phyloP scores from a whole-genome alignment of 2,797 vertebrate species.

The Peromyscus eremicus region DNA sequence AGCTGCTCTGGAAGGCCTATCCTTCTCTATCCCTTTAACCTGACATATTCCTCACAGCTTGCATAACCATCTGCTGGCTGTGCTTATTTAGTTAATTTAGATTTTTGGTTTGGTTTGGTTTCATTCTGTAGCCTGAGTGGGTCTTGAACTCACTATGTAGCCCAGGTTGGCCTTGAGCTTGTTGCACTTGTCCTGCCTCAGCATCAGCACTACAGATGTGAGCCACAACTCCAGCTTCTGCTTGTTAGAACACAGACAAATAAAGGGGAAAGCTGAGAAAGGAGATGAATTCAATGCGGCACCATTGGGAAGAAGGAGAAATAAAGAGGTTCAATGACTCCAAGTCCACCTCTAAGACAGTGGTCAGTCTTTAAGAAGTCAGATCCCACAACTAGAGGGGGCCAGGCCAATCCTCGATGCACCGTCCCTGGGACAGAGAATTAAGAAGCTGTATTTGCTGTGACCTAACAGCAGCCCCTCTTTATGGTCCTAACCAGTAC shows the following conservation, averaged over 20 bases:
- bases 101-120: background rate
- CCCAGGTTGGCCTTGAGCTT: background rate
- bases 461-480: background rate
- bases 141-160: background rate
- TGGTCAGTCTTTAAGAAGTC: background rate
- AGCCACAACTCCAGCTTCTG: background rate
- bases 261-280: background rate
- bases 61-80: background rate
- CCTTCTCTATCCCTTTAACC: background rate
- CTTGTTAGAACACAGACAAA: background rate
- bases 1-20: background rate
- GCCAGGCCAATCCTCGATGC: background rate
- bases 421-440: background rate
- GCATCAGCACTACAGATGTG: background rate
- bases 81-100: conserved; percentile 7
- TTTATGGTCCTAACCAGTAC: background rate
- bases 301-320: background rate
- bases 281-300: background rate
- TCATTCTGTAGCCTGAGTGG: background rate
- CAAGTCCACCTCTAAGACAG: background rate
- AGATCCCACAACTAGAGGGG: background rate
- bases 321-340: background rate
- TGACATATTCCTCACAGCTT: background rate
- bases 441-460: background rate
- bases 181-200: background rate